Base-by-base conservation (phyloP, 2,888 invertebrate genomes). In the Athrips mouffetella region DNA sequence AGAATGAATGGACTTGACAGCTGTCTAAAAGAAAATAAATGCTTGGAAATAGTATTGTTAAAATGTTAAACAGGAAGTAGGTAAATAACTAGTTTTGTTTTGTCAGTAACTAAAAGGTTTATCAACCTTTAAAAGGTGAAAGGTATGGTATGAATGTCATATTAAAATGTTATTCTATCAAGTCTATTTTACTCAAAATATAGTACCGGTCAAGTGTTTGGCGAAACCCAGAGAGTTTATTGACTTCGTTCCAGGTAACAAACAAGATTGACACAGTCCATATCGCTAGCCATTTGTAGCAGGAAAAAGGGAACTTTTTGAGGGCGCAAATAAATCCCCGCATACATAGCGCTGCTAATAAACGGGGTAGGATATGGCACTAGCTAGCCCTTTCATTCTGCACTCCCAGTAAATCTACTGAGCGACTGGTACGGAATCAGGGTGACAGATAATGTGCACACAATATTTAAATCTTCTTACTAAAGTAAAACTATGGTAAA, bases 341-440 rank as follows among this genome's bases (percentile, higher is more conserved):
- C 55, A 54, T 68, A 70, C 70, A 73, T 70, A 73, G 69, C 70
- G 62, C 70, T 61, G 69, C 71, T 77, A 77, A 77, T 73, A 76
- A 76, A 77, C 72, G 70, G 72, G 70, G 70, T 63, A 61, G 63
- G 60, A 59, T 66, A 63, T 66, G 59, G 31, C 11, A 62, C 63
- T 63, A 66, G 71, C 72, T 72, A 75, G 78, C 75, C 76, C 75
- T 77, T 76, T 75, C 77, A 76, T 50, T 76, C 74, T 70, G 68
- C 67, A 64, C 57, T 60, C 63, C 68, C 62, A 70, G 75, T 79
- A 80, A 77, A 80, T 80, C 73, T 70, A 69, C 53, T 53, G 56
- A 15, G 35, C 25, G 25, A 20, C 44, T 21, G 44, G 44, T 1
- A 11, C 20, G 30, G 11, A 31, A 7, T 31, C 21, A 20, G 44